Evolutionary conservation across 1,140 invertebrate species (phyloP).

Genomic region (Ceratosolen solmsi): DNA sequence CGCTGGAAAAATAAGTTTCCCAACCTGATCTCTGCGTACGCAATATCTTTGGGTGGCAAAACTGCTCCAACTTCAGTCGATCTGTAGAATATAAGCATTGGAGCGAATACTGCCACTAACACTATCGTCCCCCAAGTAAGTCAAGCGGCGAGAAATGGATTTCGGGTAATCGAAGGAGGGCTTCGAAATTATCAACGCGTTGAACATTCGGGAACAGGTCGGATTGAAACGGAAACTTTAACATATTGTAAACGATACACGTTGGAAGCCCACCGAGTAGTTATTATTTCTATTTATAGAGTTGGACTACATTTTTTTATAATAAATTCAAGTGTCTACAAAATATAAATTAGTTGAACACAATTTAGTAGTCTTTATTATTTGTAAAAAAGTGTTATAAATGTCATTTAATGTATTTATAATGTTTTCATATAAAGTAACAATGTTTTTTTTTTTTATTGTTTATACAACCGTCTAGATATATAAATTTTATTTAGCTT

Average conservation of each 20-base stretch:
- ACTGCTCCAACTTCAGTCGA: conserved; percentile 7
- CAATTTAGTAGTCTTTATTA: no score
- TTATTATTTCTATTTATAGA: no score
- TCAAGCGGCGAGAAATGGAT: not conserved
- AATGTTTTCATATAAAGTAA: no score
- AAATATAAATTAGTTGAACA: no score
- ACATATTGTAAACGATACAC: not conserved
- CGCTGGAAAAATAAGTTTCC: conserved; percentile 1
- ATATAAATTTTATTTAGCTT: no score
- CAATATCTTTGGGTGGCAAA: not conserved
- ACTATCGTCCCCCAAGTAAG: not conserved
- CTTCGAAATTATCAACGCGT: not conserved
- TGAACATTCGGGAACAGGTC: not conserved
- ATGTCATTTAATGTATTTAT: no score
- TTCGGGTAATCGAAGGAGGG: not conserved
- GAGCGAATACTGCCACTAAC: not conserved
- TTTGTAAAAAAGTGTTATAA: no score
- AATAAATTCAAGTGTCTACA: no score
- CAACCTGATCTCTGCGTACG: not conserved
- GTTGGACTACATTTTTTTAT: no score
- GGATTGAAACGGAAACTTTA: not conserved
- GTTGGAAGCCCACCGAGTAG: no score
- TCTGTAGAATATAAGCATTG: conserved; percentile 8
- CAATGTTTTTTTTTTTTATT: no score
- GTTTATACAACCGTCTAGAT: no score